Percentiles rank a stretch among this genome's conserved stretches.
Evolutionary conservation across 1,140 invertebrate species (phyloP).

Genomic region (Camponotus vicinus): DNA sequence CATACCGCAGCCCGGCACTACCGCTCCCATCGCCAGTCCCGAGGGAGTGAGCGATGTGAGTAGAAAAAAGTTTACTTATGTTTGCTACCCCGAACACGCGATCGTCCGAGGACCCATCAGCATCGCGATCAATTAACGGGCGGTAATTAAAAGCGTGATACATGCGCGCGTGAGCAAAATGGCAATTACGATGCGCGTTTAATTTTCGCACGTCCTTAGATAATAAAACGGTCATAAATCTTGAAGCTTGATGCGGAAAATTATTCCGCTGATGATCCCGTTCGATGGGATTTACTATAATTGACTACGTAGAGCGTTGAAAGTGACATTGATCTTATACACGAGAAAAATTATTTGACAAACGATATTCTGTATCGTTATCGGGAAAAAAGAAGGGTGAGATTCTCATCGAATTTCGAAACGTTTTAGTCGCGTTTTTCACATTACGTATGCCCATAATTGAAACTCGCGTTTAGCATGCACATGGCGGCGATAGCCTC

Average conservation of each 20-base stretch:
- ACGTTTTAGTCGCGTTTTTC: slow-evolving; percentile 40
- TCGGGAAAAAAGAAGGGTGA: background rate
- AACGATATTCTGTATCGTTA: background rate
- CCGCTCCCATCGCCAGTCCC: slow-evolving; percentile 86
- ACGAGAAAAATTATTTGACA: background rate
- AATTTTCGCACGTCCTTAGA: slow-evolving; percentile 9
- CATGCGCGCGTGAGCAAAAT: background rate
- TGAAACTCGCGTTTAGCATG: slow-evolving; percentile 42
- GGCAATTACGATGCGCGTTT: background rate
- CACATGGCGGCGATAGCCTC: slow-evolving; percentile 41
- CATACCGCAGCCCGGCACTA: slow-evolving; percentile 74
- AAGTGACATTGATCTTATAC: no score
- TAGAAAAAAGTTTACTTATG: slow-evolving; percentile 28
- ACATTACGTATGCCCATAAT: background rate
- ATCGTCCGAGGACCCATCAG: background rate
- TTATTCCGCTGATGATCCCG: background rate
- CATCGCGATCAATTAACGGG: slow-evolving; percentile 11
- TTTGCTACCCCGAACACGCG: slow-evolving; percentile 6
- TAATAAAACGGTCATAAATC: background rate
- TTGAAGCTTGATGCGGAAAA: background rate
- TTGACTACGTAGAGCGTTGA: background rate
- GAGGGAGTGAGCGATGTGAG: slow-evolving; percentile 85
- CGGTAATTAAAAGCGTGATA: slow-evolving; percentile 29
- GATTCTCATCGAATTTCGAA: background rate
- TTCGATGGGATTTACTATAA: background rate